These are phyloP conservation scores for Laticauda laticaudata DNA, from an alignment of 2,113 vertebrate genomes.

Conservation along the genomic window DNA sequence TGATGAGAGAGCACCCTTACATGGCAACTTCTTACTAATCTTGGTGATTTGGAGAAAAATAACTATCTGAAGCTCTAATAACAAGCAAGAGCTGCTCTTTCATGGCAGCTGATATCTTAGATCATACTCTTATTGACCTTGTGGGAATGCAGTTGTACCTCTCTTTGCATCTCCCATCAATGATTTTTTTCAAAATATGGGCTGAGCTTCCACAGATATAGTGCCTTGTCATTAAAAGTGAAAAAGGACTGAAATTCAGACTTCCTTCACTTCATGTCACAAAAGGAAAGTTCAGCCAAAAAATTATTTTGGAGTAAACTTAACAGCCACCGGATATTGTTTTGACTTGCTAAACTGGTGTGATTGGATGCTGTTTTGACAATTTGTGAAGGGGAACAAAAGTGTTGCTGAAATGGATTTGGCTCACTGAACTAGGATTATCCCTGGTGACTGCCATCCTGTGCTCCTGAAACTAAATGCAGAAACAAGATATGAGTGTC, in stretches of 20 bases:
- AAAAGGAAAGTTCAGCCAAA: not conserved
- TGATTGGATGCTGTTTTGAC: slow-evolving; percentile 33
- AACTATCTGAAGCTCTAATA: not conserved
- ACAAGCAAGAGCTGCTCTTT: not conserved
- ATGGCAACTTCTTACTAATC: not conserved
- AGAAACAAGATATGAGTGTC: not conserved
- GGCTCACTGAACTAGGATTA: not conserved
- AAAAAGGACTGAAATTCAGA: not conserved
- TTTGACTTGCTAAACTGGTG: slow-evolving; percentile 38
- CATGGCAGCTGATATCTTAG: not conserved
- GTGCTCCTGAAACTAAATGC: slow-evolving; percentile 17
- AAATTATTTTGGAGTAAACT: slow-evolving; percentile 44
- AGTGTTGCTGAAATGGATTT: not conserved
- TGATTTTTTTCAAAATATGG: not conserved
- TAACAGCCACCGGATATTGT: slow-evolving; percentile 24
- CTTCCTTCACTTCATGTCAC: not conserved
- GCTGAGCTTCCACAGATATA: no score
- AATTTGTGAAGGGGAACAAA: not conserved
- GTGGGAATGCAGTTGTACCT: not conserved
- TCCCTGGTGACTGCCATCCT: not conserved
- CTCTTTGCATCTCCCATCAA: not conserved
- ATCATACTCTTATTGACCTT: not conserved
- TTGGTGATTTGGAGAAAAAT: not conserved
- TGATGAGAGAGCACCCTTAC: not conserved
- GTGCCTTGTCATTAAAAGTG: not conserved